phyloP scores from a whole-genome alignment of 2,113 vertebrate genomes.

The Gavia stellata region DNA sequence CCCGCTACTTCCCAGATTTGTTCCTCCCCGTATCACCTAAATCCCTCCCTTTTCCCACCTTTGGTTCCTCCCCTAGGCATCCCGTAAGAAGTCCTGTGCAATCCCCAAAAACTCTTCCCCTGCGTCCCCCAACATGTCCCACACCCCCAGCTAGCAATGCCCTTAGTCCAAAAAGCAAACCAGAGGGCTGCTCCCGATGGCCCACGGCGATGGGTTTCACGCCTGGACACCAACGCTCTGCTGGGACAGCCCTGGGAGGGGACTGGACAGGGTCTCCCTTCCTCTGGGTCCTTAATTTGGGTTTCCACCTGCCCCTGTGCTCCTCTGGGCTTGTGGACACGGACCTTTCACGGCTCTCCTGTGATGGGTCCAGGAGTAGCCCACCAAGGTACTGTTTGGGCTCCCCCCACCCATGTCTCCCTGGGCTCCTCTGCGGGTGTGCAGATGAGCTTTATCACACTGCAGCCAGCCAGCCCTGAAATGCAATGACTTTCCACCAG shows the following conservation, averaged over 20 bases:
- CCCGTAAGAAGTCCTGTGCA: background rate
- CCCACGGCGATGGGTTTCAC: background rate
- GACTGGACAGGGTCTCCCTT: background rate
- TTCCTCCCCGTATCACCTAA: background rate
- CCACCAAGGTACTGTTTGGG: background rate
- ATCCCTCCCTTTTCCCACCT: background rate
- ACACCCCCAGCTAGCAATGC: background rate
- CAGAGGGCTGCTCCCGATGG: fast-evolving
- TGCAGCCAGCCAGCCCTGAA: background rate
- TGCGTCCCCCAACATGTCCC: background rate
- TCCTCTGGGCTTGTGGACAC: background rate
- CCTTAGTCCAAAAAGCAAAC: background rate
- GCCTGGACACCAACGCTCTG: background rate
- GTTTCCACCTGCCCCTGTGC: background rate
- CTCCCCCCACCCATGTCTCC: too few relatives aligned
- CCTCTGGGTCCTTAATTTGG: background rate
- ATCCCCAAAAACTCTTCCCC: background rate
- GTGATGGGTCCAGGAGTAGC: fast-evolving
- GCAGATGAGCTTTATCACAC: background rate
- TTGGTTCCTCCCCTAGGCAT: background rate
- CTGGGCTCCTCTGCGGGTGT: fast-evolving
- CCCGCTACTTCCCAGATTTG: background rate
- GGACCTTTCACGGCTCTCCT: background rate
- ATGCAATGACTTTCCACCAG: background rate
- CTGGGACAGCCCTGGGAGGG: background rate